These are phyloP conservation scores for Synodontis membranacea DNA, from an alignment of 2,113 vertebrate genomes.

Conservation along the genomic window DNA sequence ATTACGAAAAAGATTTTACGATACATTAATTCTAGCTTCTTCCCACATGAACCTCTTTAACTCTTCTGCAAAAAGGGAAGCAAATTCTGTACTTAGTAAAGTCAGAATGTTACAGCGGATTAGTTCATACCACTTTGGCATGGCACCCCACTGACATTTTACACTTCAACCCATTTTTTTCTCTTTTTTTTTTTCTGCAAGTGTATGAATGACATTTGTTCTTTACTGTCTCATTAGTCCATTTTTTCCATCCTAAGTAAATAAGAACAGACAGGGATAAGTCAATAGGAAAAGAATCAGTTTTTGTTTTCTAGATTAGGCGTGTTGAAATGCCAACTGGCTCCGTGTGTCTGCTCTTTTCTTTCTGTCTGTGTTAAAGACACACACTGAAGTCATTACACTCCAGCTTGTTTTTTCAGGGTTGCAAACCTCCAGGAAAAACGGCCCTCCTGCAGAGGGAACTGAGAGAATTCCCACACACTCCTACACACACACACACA, in stretches of 20 bases:
- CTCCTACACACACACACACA: slow-evolving; percentile 40
- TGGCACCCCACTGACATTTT: neutral
- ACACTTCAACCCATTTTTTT: neutral
- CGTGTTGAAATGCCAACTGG: slow-evolving; percentile 30
- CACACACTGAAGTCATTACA: slow-evolving; percentile 72
- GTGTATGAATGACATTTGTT: neutral
- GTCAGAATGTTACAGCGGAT: neutral
- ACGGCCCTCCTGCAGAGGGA: slow-evolving; percentile 64
- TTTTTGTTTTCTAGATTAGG: slow-evolving; percentile 9
- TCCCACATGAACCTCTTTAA: neutral
- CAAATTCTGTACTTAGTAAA: neutral
- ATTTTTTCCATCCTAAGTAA: neutral
- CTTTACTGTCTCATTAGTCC: too few species aligned
- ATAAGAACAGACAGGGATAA: neutral
- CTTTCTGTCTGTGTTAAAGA: slow-evolving; percentile 9
- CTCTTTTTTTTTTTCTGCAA: neutral
- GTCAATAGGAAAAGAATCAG: neutral
- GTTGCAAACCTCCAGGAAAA: slow-evolving; percentile 63
- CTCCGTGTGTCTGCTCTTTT: slow-evolving; percentile 45
- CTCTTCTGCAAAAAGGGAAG: neutral
- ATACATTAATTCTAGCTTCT: neutral
- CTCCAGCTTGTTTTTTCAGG: slow-evolving; percentile 59
- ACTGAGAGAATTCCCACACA: slow-evolving; percentile 69
- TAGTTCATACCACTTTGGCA: neutral
- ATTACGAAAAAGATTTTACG: neutral